Percentiles rank a stretch among this genome's conserved stretches.
Evolutionary conservation across 2,888 invertebrate species (phyloP).

Genomic region (Chymomyza amoena): DNA sequence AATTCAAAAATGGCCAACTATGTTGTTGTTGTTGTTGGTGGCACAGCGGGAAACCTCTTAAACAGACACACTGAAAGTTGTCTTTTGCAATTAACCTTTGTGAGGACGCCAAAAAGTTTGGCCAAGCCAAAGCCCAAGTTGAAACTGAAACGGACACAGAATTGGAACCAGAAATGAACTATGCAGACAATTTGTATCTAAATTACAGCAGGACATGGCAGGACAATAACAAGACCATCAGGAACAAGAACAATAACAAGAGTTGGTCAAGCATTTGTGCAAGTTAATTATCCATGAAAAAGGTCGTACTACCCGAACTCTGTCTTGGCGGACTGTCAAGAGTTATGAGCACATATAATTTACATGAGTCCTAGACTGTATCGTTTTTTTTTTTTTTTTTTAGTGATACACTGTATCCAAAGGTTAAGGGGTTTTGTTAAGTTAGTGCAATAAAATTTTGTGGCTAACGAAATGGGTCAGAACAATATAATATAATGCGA

Average conservation of each 20-base stretch:
- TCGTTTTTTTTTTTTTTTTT: neutral
- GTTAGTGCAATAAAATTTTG: no score
- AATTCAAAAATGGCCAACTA: conserved; percentile 37
- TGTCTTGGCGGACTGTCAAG: neutral
- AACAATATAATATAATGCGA: no score
- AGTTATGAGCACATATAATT: conserved; percentile 44
- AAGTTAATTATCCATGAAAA: conserved; percentile 56
- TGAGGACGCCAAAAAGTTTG: conserved; percentile 33
- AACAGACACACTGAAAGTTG: conserved; percentile 1
- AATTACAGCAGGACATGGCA: conserved; percentile 44
- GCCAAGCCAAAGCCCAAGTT: conserved; percentile 27
- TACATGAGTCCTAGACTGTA: conserved; percentile 29
- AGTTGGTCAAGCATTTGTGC: conserved; percentile 22
- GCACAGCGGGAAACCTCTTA: neutral
- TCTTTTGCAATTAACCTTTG: conserved; percentile 44
- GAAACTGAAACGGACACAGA: conserved; percentile 12
- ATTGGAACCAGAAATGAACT: conserved; percentile 18
- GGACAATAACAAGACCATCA: neutral
- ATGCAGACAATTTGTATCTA: conserved; percentile 45
- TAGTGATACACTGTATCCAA: no score
- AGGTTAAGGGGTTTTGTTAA: no score
- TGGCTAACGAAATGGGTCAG: no score
- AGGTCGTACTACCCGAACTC: conserved; percentile 13
- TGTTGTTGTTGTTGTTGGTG: conserved; percentile 3
- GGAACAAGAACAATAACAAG: neutral